A percentile compares a stretch with the other conserved stretches of the same genome.
phyloP scores from a whole-genome alignment of 2,113 vertebrate species.

The Beaufortia kweichowensis region DNA sequence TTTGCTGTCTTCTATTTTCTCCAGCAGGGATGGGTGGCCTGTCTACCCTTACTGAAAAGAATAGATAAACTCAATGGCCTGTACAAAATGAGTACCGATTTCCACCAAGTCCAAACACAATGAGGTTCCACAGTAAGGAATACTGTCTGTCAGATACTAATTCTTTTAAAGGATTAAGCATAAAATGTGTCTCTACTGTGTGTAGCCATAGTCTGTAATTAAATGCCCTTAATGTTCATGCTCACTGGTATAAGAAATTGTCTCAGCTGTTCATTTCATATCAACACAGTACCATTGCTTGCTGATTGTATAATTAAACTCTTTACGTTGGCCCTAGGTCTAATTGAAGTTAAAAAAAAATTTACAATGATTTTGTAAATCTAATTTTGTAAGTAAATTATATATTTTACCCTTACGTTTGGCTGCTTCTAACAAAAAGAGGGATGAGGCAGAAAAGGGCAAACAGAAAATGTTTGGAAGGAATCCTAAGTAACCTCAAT shows the following conservation, averaged over 20 bases:
- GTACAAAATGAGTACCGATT: constrained; percentile 1
- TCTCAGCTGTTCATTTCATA: neutral
- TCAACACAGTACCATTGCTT: constrained; percentile 17
- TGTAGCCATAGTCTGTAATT: neutral
- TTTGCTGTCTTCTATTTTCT: constrained; percentile 15
- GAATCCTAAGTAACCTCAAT: neutral
- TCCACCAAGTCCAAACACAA: neutral
- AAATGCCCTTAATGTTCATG: constrained; percentile 5
- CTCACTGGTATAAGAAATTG: neutral
- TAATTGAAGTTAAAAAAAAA: neutral
- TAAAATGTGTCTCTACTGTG: neutral
- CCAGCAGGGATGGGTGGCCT: neutral
- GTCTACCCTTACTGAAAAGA: constrained; percentile 1
- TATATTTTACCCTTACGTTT: neutral
- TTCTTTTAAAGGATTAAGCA: neutral
- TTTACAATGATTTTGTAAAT: constrained; percentile 25
- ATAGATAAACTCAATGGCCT: neutral
- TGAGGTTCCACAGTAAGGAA: neutral
- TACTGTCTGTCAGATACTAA: neutral
- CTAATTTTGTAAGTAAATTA: neutral
- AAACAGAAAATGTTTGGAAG: neutral
- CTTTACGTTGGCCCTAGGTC: neutral
- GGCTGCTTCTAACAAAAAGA: neutral
- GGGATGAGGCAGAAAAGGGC: neutral
- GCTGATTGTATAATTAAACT: neutral